phyloP scores from a whole-genome alignment of 2,888 invertebrate species.

The Macrosoma leucophasiata region DNA sequence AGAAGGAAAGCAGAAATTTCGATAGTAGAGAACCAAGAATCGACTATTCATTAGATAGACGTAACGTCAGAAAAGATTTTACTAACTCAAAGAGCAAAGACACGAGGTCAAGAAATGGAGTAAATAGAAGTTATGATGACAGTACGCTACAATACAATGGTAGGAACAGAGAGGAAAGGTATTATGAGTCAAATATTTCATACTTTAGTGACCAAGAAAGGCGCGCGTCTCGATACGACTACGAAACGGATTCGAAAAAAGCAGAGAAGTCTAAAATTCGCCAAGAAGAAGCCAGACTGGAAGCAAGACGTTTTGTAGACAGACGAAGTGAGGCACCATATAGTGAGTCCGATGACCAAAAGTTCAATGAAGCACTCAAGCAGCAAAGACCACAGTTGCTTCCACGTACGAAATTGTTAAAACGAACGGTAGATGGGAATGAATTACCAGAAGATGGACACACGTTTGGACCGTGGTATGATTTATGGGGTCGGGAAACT shows the following conservation, averaged over 20 bases:
- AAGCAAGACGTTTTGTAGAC: constrained; percentile 57
- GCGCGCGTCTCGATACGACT: constrained; percentile 59
- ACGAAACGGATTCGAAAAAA: constrained; percentile 72
- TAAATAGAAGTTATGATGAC: constrained; percentile 64
- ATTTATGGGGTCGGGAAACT: constrained; percentile 87
- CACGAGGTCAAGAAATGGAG: constrained; percentile 42
- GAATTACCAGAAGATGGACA: constrained; percentile 78
- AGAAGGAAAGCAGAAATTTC: constrained; percentile 51
- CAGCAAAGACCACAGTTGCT: constrained; percentile 76
- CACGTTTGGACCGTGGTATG: constrained; percentile 92
- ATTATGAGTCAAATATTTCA: constrained; percentile 65
- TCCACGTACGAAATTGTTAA: constrained; percentile 82
- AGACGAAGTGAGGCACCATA: constrained; percentile 62
- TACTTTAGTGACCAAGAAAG: constrained; percentile 65
- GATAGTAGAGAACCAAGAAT: constrained; percentile 59
- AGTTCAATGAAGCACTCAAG: constrained; percentile 69
- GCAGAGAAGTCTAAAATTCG: constrained; percentile 69
- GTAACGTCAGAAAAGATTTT: constrained; percentile 54
- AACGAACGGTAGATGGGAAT: constrained; percentile 66
- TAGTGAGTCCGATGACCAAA: constrained; percentile 73
- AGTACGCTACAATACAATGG: constrained; percentile 62
- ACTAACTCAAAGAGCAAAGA: constrained; percentile 53
- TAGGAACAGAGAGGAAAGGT: constrained; percentile 60
- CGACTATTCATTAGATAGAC: constrained; percentile 64
- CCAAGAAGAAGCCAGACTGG: constrained; percentile 65